Base-by-base conservation (phyloP, 2,113 vertebrate genomes). In the Anseranas semipalmata region DNA sequence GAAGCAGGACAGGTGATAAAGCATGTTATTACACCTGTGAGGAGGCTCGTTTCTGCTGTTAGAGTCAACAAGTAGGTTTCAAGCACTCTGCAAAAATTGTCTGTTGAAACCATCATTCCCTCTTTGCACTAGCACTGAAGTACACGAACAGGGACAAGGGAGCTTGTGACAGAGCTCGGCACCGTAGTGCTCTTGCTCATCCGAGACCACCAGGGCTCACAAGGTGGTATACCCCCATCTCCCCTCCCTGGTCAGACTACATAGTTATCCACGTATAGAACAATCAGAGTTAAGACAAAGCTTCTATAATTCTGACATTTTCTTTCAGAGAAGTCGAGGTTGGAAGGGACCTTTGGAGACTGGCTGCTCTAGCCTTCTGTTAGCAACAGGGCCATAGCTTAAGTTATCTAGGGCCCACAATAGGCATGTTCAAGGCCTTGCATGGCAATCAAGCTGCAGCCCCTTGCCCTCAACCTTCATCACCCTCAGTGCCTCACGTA, bases 1-100 rank as follows among this genome's bases (percentile, higher is more conserved):
- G 9, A 21, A 20, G 39, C 20, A 5, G 46, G 37, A 17, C 12
- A 43, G 52, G n/a, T 4, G 48, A 5, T 32, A 16, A 7, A 35
- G 33, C 37, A 3, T 8, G 0, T 14, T 15, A 3, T 15, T 11
- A 4, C 1, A 19, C 5, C 24, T 5, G 22, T 5, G 66, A 10
- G 33, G 1, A 22, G 53, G 35, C 9, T 5, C 4, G 25, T 5
- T 58, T 53, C 50, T 75, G 45, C 62, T 39, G 43, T 4, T 3
- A 12, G 10, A 4, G 43, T 48, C 32, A 21, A 48, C 27, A 30
- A 6, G 45, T 7, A 3, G 41, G 30, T 32, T 75, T 24, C 35
- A 25, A 81, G 75, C 0, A 0, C 9, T 67, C 22, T 9, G 13
- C 12, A 5, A 25, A 39, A 45, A 6, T 9, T 5, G n/a, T 7